Base-by-base conservation (phyloP, 1,140 invertebrate genomes). In the Araneus ventricosus region DNA sequence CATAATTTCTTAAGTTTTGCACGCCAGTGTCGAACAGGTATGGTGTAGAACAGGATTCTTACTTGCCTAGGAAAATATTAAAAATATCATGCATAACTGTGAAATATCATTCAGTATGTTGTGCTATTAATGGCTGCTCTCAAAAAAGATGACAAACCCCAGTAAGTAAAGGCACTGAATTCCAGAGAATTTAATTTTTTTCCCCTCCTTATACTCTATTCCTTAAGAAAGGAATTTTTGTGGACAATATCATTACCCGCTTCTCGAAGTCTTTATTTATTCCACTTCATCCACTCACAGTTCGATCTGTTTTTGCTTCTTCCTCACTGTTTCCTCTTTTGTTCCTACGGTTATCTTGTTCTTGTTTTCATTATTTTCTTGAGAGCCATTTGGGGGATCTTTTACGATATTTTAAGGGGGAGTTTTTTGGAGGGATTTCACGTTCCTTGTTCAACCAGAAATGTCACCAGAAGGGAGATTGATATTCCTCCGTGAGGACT, bases 401-500 rank as follows among this genome's bases (percentile, higher is more conserved):
- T 52, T 52, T 52, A 8, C 41, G 80, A 52, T 45, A 5, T 41
- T 82, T 82, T 75, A 17, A 30, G 27, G 27, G 27, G 8, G n/a
- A 14, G 17, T 27, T 30, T 20, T 34, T 7, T 34, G 17, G 30
- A 34, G 2, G 67, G 30, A 75, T 52, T 75, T 75, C 30, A 5
- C 30, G 30, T 75, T 30, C 30, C 67, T 75, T 75, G 67, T 75
- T 75, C 67, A 75, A 75, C 30, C 30, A 75, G 67, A 75, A 30
- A 75, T 75, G 67, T 75, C 80, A 59, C 84, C 8, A 14, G 5
- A 30, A 86, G 82, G 59, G 41, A 86, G 84, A 86, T 86, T 86
- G 84, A 86, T 86, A 61, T 86, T 61, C 52, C 27, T 61, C 84
- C 2, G 8, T 20, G 30, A 30, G 17, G 57, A 61, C 57, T 61